These are phyloP conservation scores for Boleophthalmus pectinirostris DNA, from an alignment of 2,113 vertebrate genomes.

Conservation along the genomic window DNA sequence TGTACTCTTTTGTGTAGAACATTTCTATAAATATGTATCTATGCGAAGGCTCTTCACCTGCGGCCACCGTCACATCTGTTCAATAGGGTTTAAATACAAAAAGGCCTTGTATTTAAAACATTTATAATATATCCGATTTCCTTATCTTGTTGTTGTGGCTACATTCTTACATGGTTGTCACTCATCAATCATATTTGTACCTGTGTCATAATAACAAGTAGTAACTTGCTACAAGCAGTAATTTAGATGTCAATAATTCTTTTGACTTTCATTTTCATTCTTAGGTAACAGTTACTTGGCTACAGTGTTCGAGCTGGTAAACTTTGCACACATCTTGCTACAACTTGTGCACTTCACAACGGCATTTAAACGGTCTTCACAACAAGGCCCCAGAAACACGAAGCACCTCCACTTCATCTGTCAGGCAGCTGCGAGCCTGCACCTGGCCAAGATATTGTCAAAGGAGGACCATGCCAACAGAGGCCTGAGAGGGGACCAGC, in stretches of 20 bases:
- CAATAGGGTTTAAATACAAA: not conserved
- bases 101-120: not conserved
- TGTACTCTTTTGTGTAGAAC: not conserved
- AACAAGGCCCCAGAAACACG: slow-evolving; percentile 69
- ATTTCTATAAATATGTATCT: not conserved
- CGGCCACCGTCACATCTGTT: not conserved
- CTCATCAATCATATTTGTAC: slow-evolving; percentile 1
- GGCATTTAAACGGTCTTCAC: slow-evolving; percentile 63
- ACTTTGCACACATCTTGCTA: slow-evolving; percentile 5
- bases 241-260: not conserved
- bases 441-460: slow-evolving; percentile 68
- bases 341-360: slow-evolving; percentile 28
- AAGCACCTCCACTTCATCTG: slow-evolving; percentile 64
- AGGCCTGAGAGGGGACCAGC: slow-evolving; percentile 43
- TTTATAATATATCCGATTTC: not conserved
- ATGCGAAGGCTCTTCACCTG: not conserved
- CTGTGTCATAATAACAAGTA: not conserved
- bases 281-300: not conserved
- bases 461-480: slow-evolving; percentile 40
- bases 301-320: slow-evolving; percentile 6
- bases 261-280: slow-evolving; percentile 3
- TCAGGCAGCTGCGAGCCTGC: slow-evolving; percentile 72
- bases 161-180: not conserved
- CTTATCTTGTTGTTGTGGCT: not conserved
- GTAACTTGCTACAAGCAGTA: not conserved